These are phyloP conservation scores for Gandaritis pyraliata DNA, from an alignment of 2,888 invertebrate genomes.

Conservation along the genomic window DNA sequence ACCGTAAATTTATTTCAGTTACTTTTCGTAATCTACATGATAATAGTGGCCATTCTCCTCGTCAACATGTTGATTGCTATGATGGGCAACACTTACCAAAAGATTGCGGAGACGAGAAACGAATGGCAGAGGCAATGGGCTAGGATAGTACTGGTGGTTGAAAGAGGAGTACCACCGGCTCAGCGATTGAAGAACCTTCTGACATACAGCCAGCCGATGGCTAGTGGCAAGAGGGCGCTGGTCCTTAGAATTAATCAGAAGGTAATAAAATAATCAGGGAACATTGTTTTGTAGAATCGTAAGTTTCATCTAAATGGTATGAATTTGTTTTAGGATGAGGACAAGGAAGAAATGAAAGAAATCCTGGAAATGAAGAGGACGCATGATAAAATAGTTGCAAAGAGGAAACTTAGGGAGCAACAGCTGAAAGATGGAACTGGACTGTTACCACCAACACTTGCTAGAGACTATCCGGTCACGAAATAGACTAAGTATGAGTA, in stretches of 20 bases:
- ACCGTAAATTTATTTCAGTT: conserved; percentile 86
- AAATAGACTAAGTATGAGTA: conserved; percentile 31
- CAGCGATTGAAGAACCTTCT: conserved; percentile 93
- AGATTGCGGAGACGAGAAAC: conserved; percentile 98
- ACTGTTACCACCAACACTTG: conserved; percentile 50
- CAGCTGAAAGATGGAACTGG: conserved; percentile 60
- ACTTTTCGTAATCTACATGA: conserved; percentile 98
- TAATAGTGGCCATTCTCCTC: conserved; percentile 96
- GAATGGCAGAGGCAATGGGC: conserved; percentile 99
- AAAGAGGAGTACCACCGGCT: conserved; percentile 96
- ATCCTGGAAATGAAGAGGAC: conserved; percentile 95
- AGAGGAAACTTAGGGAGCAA: conserved; percentile 80
- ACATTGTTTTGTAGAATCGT: no score
- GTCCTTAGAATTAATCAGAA: conserved; percentile 95
- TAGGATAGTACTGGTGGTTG: conserved; percentile 97
- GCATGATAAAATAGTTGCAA: conserved; percentile 91
- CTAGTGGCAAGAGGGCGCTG: conserved; percentile 92
- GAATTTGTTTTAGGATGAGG: conserved; percentile 89
- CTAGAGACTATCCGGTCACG: conserved; percentile 65
- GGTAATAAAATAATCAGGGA: conserved; percentile 71
- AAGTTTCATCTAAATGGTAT: no score
- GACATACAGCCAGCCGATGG: conserved; percentile 98
- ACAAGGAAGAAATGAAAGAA: conserved; percentile 97
- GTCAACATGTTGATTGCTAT: conserved; percentile 99
- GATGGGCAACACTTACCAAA: conserved; percentile 99